Percentiles rank a stretch among this genome's conserved stretches.
These are phyloP conservation scores for Epirrhoe tristata DNA, from an alignment of 2,888 invertebrate species.

Conservation along the genomic window DNA sequence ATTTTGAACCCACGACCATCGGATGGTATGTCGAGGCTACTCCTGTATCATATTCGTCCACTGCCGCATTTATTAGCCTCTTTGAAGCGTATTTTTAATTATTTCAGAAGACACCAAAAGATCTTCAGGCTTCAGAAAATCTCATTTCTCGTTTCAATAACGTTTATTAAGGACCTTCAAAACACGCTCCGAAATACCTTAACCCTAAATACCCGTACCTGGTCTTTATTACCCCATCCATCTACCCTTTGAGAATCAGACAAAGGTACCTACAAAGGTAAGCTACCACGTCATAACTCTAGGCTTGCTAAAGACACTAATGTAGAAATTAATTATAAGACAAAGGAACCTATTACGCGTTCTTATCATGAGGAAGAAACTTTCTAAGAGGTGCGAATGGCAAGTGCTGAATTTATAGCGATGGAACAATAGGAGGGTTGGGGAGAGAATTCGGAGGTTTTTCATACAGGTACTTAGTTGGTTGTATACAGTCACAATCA, in stretches of 20 bases:
- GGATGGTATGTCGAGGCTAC: too few relatives aligned
- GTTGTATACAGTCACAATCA: not conserved
- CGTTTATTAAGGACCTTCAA: not conserved
- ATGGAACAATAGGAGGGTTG: conserved; percentile 55
- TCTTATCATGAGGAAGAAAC: conserved; percentile 59
- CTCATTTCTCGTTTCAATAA: conserved; percentile 1
- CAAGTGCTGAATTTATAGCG: conserved; percentile 65
- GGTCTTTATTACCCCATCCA: conserved; percentile 19
- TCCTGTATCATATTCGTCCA: too few relatives aligned
- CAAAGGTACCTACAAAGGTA: conserved; percentile 46
- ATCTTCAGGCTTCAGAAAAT: too few relatives aligned
- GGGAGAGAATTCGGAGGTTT: conserved; percentile 11
- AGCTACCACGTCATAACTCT: conserved; percentile 47
- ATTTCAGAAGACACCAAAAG: too few relatives aligned
- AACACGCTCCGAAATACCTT: conserved; percentile 9
- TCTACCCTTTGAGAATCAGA: conserved; percentile 45
- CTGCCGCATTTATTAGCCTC: too few relatives aligned
- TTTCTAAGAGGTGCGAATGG: conserved; percentile 57
- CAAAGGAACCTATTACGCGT: conserved; percentile 68
- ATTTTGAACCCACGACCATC: too few relatives aligned
- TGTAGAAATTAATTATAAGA: conserved; percentile 77
- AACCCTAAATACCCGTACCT: conserved; percentile 12
- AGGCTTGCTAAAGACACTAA: conserved; percentile 66
- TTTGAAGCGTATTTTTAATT: too few relatives aligned
- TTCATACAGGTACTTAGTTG: not conserved